Conservation (phyloP, 2,888 invertebrate species). For the Platerodrilus igneus region DNA sequence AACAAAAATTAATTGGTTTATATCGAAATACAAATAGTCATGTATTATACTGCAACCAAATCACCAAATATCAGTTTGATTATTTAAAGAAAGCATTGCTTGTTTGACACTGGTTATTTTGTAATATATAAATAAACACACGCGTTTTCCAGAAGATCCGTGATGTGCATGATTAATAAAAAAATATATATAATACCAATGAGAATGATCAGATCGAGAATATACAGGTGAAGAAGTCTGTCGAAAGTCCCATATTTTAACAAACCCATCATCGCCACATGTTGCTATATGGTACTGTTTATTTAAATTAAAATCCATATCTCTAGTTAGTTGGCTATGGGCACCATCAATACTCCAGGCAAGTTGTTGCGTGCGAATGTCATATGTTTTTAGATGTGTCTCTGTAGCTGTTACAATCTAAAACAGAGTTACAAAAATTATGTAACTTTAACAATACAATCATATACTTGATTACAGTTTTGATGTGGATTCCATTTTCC, state of each 20-base stretch:
- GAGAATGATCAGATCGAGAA: constrained; percentile 77
- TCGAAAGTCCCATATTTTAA: constrained; percentile 95
- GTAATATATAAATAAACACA: no score
- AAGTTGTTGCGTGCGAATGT: constrained; percentile 70
- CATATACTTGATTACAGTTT: constrained; percentile 66
- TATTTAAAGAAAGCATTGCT: no score
- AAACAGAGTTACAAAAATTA: constrained; percentile 10
- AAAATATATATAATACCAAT: constrained; percentile 57
- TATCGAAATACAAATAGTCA: no score
- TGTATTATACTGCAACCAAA: no score
- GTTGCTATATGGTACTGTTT: constrained; percentile 90
- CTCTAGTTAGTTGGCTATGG: constrained; percentile 83
- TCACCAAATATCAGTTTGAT: no score
- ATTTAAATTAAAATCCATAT: constrained; percentile 97
- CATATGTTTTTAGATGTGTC: constrained; percentile 80
- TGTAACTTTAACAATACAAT: no score
- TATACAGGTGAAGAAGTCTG: constrained; percentile 74
- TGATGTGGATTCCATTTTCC: constrained; percentile 97
- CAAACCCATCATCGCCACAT: constrained; percentile 92
- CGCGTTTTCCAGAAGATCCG: no score
- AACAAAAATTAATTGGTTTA: no score
- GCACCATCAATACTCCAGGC: constrained; percentile 79
- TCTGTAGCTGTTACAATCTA: constrained; percentile 84
- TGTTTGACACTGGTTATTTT: no score
- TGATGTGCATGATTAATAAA: no score